Evolutionary conservation across 2,113 vertebrate genomes (phyloP).

Genomic region (Pica pica): DNA sequence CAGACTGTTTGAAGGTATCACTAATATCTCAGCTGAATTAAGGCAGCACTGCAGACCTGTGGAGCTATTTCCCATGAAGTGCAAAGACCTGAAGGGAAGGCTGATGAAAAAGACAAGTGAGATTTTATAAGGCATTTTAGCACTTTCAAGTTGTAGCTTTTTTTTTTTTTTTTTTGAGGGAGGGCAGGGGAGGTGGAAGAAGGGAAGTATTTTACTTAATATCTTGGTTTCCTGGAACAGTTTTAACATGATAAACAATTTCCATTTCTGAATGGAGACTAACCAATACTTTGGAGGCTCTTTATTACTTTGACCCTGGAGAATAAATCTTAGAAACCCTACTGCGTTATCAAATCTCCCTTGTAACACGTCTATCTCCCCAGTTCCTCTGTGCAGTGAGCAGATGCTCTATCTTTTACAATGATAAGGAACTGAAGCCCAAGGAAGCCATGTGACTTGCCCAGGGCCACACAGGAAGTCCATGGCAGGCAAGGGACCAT

Average conservation of each 20-base stretch:
- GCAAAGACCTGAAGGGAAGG: neutral
- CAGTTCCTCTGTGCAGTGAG: neutral
- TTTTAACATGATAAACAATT: neutral
- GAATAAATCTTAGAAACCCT: neutral
- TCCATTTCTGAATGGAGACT: neutral
- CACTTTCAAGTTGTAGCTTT: neutral
- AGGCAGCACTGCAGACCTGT: neutral
- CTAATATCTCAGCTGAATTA: neutral
- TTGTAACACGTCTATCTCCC: neutral
- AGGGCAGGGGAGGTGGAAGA: rapidly evolving
- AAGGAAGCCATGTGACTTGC: neutral
- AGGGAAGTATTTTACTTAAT: neutral
- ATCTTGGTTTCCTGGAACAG: neutral
- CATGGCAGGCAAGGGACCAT: neutral
- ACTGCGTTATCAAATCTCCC: neutral
- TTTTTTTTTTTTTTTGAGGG: too few relatives aligned
- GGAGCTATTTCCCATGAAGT: neutral
- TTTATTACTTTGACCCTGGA: neutral
- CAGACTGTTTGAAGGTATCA: neutral
- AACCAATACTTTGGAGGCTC: neutral
- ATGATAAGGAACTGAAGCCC: neutral
- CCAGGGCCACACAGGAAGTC: neutral
- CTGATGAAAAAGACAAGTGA: neutral
- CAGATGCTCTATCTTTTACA: neutral
- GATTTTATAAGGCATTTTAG: neutral